Evolutionary conservation across 2,888 invertebrate species (phyloP).

Genomic region (Aricia artaxerxes): DNA sequence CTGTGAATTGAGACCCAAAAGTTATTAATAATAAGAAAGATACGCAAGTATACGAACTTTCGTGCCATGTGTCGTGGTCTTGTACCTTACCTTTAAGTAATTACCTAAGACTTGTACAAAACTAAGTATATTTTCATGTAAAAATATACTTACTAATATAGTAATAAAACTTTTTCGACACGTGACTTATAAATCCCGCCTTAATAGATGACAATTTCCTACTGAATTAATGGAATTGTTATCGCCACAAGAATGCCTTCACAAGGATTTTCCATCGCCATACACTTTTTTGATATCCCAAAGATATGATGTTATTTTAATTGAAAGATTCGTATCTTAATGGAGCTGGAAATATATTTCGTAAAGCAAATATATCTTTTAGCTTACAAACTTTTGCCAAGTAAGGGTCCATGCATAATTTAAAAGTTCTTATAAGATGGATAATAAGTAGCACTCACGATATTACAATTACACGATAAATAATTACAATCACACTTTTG

Average conservation of each 20-base stretch:
- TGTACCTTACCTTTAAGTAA: too few species aligned
- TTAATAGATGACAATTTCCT: not conserved
- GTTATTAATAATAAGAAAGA: too few species aligned
- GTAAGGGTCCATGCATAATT: not conserved
- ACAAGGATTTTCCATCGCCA: conserved; percentile 4
- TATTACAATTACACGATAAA: too few species aligned
- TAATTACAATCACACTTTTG: too few species aligned
- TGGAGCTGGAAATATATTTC: not conserved
- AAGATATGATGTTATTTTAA: conserved; percentile 15
- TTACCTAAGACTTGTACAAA: too few species aligned
- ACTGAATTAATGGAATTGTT: conserved; percentile 23
- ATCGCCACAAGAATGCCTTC: conserved; percentile 2
- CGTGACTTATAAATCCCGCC: not conserved
- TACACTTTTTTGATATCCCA: conserved; percentile 9
- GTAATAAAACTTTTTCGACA: not conserved
- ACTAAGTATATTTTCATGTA: too few species aligned
- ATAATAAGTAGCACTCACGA: too few species aligned
- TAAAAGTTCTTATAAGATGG: not conserved
- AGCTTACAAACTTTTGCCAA: not conserved
- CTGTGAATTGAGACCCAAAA: not conserved
- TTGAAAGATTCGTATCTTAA: conserved; percentile 25
- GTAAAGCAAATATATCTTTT: conserved; percentile 23
- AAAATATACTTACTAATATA: not conserved
- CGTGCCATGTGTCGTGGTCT: too few species aligned
- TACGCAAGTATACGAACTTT: too few species aligned